phyloP scores from a whole-genome alignment of 2,113 vertebrate genomes.

The Megalops atlanticus region DNA sequence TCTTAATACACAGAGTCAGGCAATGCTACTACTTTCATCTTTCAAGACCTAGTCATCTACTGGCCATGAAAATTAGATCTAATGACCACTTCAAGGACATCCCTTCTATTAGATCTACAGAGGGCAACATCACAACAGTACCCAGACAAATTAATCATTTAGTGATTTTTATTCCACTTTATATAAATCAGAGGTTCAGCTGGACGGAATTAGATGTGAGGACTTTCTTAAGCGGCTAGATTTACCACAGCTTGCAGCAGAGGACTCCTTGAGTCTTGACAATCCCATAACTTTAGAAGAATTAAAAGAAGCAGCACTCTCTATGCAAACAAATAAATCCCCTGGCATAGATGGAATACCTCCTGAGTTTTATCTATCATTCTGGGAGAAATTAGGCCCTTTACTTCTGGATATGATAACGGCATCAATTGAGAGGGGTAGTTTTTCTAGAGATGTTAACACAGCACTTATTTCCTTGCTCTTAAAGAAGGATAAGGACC shows the following conservation, averaged over 20 bases:
- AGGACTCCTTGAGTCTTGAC: background rate
- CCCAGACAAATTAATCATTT: slow-evolving; percentile 18
- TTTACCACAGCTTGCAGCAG: background rate
- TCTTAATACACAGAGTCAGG: background rate
- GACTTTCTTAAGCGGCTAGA: background rate
- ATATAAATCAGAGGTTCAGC: too few species aligned
- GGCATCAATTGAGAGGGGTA: background rate
- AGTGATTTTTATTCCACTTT: background rate
- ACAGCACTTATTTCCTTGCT: slow-evolving; percentile 5
- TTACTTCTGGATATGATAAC: background rate
- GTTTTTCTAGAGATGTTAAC: slow-evolving; percentile 12
- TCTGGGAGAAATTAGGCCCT: slow-evolving; percentile 12
- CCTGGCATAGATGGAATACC: slow-evolving; percentile 9
- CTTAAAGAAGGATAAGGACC: slow-evolving; percentile 11
- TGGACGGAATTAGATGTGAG: too few species aligned
- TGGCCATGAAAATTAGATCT: background rate
- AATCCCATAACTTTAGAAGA: background rate
- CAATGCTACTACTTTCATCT: slow-evolving; percentile 13
- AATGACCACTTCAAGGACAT: slow-evolving; percentile 16
- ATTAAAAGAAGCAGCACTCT: background rate
- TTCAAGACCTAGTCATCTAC: slow-evolving; percentile 8
- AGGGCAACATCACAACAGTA: background rate
- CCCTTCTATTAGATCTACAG: background rate
- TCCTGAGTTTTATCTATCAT: background rate
- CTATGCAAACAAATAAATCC: background rate